Base-by-base conservation (phyloP, 2,888 invertebrate genomes). In the Drosophila differens region DNA sequence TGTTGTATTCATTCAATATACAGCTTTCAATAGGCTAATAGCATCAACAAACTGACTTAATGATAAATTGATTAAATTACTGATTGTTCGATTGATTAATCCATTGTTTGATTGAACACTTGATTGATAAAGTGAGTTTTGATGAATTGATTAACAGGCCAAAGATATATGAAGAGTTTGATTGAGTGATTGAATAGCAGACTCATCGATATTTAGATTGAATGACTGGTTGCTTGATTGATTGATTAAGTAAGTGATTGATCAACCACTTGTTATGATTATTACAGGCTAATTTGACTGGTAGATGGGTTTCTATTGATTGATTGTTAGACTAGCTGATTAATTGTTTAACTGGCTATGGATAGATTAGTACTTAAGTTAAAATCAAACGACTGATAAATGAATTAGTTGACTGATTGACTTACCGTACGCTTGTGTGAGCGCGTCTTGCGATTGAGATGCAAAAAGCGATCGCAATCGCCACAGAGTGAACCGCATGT, bases 381-480 rank as follows among this genome's bases (percentile, higher is more conserved):
- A 22, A 22, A 22, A 22, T 30, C 3, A 41, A 41, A 0, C 32
- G 35, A 54, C 10, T 16, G 4, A n/a, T 55, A 16, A 1, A 37
- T 4, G 10, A 5, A n/a, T 19, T 1, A 12, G 12, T 30, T n/a
- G n/a, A 41, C 25, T 41, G 55, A 39, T 37, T 58, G 22, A 70
- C 82, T 66, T 65, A 93, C 93, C 51, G 94, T 94, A 93, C 98
- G 94, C 79, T 97, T 96, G 93, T 99, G 99, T 74, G 95, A 95
- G 68, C 98, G 95, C 2, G 98, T 97, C 88, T 96, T 96, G 59
- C 98, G 95, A 92, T 98, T 98, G 64, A 99, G 95, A 94, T 99
- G 99, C 71, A 99, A 94, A 92, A 98, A 98, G 63, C 98, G 95
- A 94, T 99, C 99, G 93, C 99, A 99, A 92, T 99, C 99, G 0